Evolutionary conservation across 64 coral and sea anemone genomes (phyloP).

Genomic region (Pocillopora verrucosa): DNA sequence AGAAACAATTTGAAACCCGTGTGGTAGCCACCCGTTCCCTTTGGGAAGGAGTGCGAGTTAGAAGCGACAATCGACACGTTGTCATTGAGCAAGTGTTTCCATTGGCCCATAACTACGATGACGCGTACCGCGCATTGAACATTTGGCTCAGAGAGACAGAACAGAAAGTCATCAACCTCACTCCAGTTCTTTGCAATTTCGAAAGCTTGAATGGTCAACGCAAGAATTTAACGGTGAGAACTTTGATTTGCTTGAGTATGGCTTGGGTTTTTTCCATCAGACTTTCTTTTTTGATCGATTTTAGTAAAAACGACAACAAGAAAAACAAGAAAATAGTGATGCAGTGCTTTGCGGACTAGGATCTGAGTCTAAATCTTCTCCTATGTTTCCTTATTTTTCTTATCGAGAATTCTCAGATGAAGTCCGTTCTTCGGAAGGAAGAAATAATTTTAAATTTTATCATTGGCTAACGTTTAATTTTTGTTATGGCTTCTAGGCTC

Average conservation of each 20-base stretch:
- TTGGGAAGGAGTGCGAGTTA: conserved; percentile 61
- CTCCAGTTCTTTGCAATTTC: conserved; percentile 75
- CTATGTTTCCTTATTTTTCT: not conserved
- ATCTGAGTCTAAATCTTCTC: not conserved
- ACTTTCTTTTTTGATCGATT: no score
- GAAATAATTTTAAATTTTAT: not conserved
- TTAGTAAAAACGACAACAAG: no score
- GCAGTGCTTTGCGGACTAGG: not conserved
- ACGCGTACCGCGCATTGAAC: conserved; percentile 71
- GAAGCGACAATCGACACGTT: conserved; percentile 64
- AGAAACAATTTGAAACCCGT: conserved; percentile 60
- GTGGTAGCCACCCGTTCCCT: conserved; percentile 68
- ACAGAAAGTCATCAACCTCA: conserved; percentile 70
- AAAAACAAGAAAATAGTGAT: not conserved
- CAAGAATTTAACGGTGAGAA: not conserved
- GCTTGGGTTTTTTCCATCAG: no score
- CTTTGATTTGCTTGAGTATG: not conserved
- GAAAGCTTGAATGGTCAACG: conserved; percentile 64
- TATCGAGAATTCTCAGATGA: not conserved
- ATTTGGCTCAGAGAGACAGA: conserved; percentile 77
- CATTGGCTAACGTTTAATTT: not conserved
- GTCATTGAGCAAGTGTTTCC: conserved; percentile 89
- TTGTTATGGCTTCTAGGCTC: conserved; percentile 34
- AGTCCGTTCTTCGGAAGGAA: not conserved
- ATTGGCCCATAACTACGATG: conserved; percentile 83